Evolutionary conservation across 1,140 invertebrate species (phyloP), one percentile per base, ranked within the genome.

Genomic region (Drosophila seguyi): DNA sequence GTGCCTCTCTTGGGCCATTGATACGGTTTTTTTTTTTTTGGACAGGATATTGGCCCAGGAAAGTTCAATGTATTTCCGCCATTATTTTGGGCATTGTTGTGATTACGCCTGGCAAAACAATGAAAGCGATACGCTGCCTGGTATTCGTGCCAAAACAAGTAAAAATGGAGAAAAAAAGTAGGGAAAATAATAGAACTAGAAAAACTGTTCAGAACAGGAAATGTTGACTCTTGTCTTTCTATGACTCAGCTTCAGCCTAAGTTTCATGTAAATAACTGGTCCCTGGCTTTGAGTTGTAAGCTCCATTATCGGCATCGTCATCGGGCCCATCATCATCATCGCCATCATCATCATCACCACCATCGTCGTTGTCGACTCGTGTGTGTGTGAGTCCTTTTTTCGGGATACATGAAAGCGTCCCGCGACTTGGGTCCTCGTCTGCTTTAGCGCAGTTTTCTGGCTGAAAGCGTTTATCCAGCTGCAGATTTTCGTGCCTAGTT

Each of bases 401-500:
- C 18, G 41, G 39, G 42, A 74, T 34, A 44, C 27, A 44, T 66
- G 61, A 50, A 75, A 44, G 13, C 72, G 50, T 27, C 27, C 41
- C 36, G 39, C 58, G 39, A 25, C 41, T 61, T 44, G 56, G 47
- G 45, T 25, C 47, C 39, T 50, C 53, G 42, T 78, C 57, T 71
- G 75, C 75, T 69, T 71, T 48, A 71, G 47, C 75, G 75, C 75
- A 78, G 42, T 69, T 78, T 78, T 78, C 75, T 69, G 75, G 53
- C 75, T 78, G 75, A 79, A n/a, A 77, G 75, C 75, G 38, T 78
- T 79, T 79, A 79, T 79, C 74, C 75, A 58, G 57, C 66, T 78
- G 57, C 75, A 63, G 75, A 58, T 79, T 78, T 78, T 71, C 55
- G 57, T 61, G 74, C 63, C 75, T 78, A 78, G 75, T 79, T 72